Evolutionary conservation across 2,797 vertebrate genomes (phyloP), one percentile per base, ranked within the genome.

Genomic region (Danio aesculapii): DNA sequence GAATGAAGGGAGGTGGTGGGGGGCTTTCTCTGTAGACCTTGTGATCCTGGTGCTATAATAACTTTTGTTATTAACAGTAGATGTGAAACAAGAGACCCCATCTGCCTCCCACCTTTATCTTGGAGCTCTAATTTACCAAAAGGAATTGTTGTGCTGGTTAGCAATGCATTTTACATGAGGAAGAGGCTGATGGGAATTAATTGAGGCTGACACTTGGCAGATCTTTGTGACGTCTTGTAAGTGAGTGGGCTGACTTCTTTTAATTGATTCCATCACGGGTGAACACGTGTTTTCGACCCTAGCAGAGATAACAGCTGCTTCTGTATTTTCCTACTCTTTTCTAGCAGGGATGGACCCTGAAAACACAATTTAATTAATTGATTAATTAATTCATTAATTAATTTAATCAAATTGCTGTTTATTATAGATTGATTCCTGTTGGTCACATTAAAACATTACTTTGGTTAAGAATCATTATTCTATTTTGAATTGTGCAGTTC

Each of bases 91-190:
- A 12, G 53, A 19, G 59, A 66, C 16, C 41, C 53, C 72, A 73
- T 78, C 68, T 78, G 57, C 63, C 66, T 68, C 19, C 39, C 47
- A 46, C 41, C 49, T 72, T 82, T 73, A 21, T 41, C 46, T 63
- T 66, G 43, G 14, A 68, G 16, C 70, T 59, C 30, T 81, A 75
- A 84, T 81, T 82, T 79, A 67, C 75, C 75, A 50, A 67, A 69
- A 77, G 6, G 73, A 75, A 72, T 66, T 78, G 77, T 75, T 52
- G 21, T 62, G 76, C 53, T 3, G 66, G 71, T 66, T 43, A 21
- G 21, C 3, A 83, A 83, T 86, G 73, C 52, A 84, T 84, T 81
- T 84, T 77, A 49, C 52, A 78, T 68, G 64, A 83, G 71, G n/a
- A 30, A 79, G 44, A 64, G 11, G 58, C 30, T 58, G 61, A 81